Conservation (phyloP, 2,797 vertebrate species). For the Centropyge bicolor region DNA sequence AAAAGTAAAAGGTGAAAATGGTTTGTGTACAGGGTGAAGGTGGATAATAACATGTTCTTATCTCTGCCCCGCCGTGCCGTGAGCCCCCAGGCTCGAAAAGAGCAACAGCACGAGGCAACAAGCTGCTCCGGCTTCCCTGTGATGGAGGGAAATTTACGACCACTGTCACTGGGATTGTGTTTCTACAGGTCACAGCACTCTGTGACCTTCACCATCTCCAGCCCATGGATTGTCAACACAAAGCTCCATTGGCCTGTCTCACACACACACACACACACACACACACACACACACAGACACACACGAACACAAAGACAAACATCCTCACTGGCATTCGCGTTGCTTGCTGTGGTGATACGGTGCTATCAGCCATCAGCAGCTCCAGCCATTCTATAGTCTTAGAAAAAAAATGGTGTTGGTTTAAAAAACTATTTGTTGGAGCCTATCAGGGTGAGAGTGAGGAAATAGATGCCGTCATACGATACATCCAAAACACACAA, state of each 20-base stretch:
- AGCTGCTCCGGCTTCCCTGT: constrained; percentile 34
- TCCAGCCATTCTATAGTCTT: neutral
- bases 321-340: neutral
- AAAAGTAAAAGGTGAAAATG: constrained; percentile 31
- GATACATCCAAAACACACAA: constrained; percentile 11
- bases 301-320: neutral
- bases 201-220: constrained; percentile 55
- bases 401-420: constrained; percentile 8
- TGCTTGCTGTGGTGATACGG: constrained; percentile 17
- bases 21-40: constrained; percentile 36
- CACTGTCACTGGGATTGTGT: constrained; percentile 51
- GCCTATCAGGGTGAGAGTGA: neutral
- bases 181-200: constrained; percentile 55
- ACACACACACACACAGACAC: neutral
- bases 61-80: constrained; percentile 10
- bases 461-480: constrained; percentile 9
- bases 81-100: constrained; percentile 11
- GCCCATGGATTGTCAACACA: constrained; percentile 33
- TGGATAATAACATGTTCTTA: constrained; percentile 54
- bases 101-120: constrained; percentile 16
- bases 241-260: constrained; percentile 21
- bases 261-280: neutral
- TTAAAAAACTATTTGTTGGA: constrained; percentile 4
- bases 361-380: constrained; percentile 39
- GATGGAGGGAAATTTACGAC: constrained; percentile 57